Evolutionary conservation across 2,113 vertebrate species (phyloP).

Genomic region (Hepsetus odoe): DNA sequence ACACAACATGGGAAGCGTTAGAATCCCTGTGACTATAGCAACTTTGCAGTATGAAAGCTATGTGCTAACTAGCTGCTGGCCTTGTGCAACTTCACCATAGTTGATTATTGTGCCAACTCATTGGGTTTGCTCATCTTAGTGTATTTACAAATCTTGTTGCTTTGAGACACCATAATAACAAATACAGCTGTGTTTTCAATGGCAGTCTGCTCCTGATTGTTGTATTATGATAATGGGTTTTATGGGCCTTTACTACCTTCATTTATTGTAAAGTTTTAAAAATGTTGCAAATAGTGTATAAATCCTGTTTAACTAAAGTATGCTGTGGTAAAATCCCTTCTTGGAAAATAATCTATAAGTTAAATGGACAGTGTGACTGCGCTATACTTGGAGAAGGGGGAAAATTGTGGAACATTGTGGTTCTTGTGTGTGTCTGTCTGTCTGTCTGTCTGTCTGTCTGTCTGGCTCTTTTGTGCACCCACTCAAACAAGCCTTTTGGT

Average conservation of each 20-base stretch:
- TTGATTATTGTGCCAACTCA: neutral
- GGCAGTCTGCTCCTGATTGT: neutral
- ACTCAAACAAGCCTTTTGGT: neutral
- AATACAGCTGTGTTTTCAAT: neutral
- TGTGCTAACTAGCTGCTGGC: neutral
- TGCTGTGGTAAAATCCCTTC: too few species aligned
- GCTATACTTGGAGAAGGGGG: too few species aligned
- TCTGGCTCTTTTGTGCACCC: neutral
- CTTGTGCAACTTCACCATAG: neutral
- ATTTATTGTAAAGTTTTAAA: too few species aligned
- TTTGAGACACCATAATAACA: too few species aligned
- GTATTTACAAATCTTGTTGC: too few species aligned
- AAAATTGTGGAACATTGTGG: neutral
- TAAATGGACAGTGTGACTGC: neutral
- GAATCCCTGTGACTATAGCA: neutral
- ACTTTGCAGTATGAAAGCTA: neutral
- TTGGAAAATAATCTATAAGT: too few species aligned
- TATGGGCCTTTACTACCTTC: too few species aligned
- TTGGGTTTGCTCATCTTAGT: too few species aligned
- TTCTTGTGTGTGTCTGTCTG: neutral
- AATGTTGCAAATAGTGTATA: too few species aligned
- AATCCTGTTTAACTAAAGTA: too few species aligned
- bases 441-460: neutral
- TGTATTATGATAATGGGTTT: too few species aligned
- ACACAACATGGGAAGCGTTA: neutral